Percentiles rank a stretch among this genome's conserved stretches.
Conservation (phyloP, 2,113 vertebrate species). For the Murina feae region DNA sequence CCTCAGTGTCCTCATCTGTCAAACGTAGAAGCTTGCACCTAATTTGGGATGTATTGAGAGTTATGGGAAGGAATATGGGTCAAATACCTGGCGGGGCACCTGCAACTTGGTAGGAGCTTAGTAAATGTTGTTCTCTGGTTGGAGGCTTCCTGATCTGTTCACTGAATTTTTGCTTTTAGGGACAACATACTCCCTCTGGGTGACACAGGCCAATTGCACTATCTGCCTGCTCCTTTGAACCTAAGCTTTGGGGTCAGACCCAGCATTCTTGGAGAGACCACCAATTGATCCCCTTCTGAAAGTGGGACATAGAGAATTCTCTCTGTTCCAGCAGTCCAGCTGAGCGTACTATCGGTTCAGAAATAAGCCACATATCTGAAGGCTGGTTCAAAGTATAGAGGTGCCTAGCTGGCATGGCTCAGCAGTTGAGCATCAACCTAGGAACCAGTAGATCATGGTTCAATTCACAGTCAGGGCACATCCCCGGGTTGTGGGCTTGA, state of each 20-base stretch:
- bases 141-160: not conserved
- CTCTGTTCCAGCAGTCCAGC: not conserved
- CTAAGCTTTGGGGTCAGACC: not conserved
- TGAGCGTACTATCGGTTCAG: not conserved
- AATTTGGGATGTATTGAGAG: not conserved
- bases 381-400: constrained; percentile 71
- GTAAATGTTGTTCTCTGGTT: not conserved
- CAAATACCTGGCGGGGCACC: not conserved
- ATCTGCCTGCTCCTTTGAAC: not conserved
- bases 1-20: not conserved
- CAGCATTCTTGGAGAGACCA: not conserved
- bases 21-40: not conserved
- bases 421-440: no score
- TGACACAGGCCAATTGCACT: not conserved
- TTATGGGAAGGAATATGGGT: not conserved
- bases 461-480: no score
- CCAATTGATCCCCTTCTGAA: not conserved
- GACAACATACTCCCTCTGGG: not conserved
- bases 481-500: no score
- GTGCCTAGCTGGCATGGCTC: not conserved
- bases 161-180: not conserved
- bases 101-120: not conserved
- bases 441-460: no score
- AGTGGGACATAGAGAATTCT: not conserved
- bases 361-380: constrained; percentile 62